Percentiles rank a stretch among this genome's conserved stretches.
These are phyloP conservation scores for Schizothorax lantsangensis DNA, from an alignment of 2,797 vertebrate genomes.

Conservation along the genomic window DNA sequence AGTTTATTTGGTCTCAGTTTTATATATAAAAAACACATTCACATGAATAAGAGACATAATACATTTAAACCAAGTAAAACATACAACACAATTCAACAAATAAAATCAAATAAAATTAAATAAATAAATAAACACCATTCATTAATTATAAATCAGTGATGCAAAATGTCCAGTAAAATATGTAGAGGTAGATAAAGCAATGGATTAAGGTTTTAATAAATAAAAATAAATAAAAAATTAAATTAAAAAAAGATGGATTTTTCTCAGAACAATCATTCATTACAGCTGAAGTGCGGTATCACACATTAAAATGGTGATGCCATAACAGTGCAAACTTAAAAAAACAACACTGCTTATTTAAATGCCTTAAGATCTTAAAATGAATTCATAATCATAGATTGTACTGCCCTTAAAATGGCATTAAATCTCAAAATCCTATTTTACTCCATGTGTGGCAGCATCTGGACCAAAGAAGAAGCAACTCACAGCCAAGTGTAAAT, in stretches of 20 bases:
- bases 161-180: constrained; percentile 2
- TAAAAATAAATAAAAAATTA: not conserved
- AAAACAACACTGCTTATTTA: not conserved
- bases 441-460: not conserved
- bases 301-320: not conserved
- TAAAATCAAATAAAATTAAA: constrained; percentile 54
- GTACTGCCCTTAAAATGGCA: not conserved
- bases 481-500: not conserved
- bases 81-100: constrained; percentile 59
- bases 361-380: not conserved
- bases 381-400: not conserved
- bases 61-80: constrained; percentile 67
- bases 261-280: not conserved
- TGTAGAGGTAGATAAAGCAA: constrained; percentile 11
- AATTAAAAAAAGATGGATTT: not conserved
- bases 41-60: constrained; percentile 60
- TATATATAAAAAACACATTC: constrained; percentile 64
- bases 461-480: not conserved
- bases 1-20: constrained; percentile 73
- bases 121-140: constrained; percentile 70
- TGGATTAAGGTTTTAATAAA: not conserved
- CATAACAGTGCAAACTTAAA: not conserved
- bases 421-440: constrained; percentile 12
- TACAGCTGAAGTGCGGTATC: not conserved
- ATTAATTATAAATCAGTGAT: constrained; percentile 17